Percentiles rank a stretch among this genome's conserved stretches.
phyloP scores from a whole-genome alignment of 2,113 vertebrate genomes.

The Bolborhynchus lineola region DNA sequence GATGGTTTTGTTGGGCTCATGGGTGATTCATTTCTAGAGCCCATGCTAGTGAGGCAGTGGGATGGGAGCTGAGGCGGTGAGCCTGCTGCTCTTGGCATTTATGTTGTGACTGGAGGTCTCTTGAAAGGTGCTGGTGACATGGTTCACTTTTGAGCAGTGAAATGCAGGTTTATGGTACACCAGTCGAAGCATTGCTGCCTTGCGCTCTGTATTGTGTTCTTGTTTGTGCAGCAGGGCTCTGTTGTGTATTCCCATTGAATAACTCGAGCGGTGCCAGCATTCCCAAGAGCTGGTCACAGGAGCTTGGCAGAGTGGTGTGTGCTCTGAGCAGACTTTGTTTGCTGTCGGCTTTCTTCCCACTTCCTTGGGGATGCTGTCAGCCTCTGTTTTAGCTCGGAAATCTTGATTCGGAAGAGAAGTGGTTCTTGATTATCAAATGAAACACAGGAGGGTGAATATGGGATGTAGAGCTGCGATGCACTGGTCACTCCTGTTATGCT shows the following conservation, averaged over 20 bases:
- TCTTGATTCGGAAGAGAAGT: neutral
- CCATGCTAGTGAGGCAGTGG: neutral
- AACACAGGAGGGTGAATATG: neutral
- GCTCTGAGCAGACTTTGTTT: constrained; percentile 30
- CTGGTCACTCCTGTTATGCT: neutral
- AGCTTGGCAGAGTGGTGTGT: neutral
- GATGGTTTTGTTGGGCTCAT: neutral
- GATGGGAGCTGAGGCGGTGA: too few relatives aligned
- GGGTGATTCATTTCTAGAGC: neutral
- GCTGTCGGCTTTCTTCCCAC: constrained; percentile 16
- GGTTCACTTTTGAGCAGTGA: neutral
- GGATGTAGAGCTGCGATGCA: neutral
- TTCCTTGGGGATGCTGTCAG: constrained; percentile 34
- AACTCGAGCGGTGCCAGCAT: constrained; percentile 19
- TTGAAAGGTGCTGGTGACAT: neutral
- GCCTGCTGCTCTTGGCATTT: neutral
- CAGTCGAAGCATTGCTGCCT: neutral
- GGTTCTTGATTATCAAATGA: neutral
- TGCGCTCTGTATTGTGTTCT: neutral
- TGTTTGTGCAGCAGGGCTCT: constrained; percentile 15
- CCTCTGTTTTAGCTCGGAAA: constrained; percentile 24
- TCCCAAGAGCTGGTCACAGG: constrained; percentile 49
- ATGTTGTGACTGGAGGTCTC: neutral
- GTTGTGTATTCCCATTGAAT: neutral
- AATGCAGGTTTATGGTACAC: neutral